phyloP scores from a whole-genome alignment of 2,113 vertebrate genomes.

The Perca flavescens region DNA sequence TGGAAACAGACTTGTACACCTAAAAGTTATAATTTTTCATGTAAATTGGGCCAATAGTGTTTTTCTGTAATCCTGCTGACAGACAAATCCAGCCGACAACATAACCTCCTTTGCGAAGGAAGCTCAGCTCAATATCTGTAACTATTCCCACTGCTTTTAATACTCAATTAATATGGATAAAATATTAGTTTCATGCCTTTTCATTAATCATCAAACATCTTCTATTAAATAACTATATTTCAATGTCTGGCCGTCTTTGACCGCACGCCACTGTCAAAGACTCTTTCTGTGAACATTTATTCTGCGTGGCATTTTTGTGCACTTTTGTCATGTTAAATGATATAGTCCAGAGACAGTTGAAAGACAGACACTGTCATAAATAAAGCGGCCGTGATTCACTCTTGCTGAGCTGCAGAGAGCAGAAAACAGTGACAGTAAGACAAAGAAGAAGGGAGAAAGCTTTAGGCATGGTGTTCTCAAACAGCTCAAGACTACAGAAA shows the following conservation, averaged over 20 bases:
- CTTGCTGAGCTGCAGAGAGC: constrained; percentile 37
- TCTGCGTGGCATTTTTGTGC: constrained; percentile 18
- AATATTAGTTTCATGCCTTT: not conserved
- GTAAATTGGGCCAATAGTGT: too few relatives aligned
- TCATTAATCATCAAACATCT: not conserved
- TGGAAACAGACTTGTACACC: too few relatives aligned
- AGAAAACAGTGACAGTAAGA: constrained; percentile 30
- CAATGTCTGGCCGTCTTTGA: not conserved
- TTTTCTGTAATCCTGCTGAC: too few relatives aligned
- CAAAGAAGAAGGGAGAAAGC: constrained; percentile 15
- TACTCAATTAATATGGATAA: not conserved
- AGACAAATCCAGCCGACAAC: too few relatives aligned
- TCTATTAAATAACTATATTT: not conserved
- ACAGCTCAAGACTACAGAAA: not conserved
- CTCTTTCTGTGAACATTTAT: constrained; percentile 6
- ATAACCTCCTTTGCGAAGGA: too few relatives aligned
- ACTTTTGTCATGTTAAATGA: constrained; percentile 68
- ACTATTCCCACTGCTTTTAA: not conserved
- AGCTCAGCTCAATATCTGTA: not conserved
- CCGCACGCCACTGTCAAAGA: constrained; percentile 8
- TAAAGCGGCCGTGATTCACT: constrained; percentile 42
- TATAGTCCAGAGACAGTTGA: constrained; percentile 48
- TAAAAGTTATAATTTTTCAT: too few relatives aligned
- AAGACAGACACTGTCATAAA: constrained; percentile 60
- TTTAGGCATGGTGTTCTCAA: not conserved